Evolutionary conservation across 2,113 vertebrate species (phyloP).

Genomic region (cattle (Bos taurus)): DNA sequence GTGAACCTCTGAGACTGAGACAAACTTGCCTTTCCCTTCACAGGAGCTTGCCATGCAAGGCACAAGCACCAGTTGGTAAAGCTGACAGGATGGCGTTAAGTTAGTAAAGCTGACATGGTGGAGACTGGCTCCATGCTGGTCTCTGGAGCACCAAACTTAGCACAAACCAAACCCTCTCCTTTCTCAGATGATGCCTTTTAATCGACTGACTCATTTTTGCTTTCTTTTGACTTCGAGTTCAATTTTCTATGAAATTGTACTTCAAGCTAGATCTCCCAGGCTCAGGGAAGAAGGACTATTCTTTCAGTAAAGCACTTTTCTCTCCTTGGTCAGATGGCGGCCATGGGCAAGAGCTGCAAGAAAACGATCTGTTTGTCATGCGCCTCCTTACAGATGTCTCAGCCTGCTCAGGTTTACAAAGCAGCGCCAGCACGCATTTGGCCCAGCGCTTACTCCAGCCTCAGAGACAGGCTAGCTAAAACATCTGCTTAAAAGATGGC

Average conservation of each 20-base stretch:
- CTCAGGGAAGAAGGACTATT: not conserved
- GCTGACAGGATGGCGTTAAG: not conserved
- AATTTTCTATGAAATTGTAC: not conserved
- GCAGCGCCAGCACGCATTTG: rapidly evolving
- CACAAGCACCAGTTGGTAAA: not conserved
- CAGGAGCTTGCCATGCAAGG: not conserved
- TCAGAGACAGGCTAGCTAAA: not conserved
- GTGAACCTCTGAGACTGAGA: not conserved
- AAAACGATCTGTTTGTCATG: not conserved
- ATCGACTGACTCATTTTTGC: not conserved
- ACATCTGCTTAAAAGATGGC: not conserved
- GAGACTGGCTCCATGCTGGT: rapidly evolving
- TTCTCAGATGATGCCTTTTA: not conserved
- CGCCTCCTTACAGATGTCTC: not conserved
- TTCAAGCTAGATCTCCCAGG: not conserved
- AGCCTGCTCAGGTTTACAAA: not conserved
- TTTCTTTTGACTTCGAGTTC: not conserved
- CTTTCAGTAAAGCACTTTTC: not conserved
- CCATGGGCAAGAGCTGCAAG: not conserved
- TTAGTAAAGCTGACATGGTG: not conserved
- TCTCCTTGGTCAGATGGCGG: not conserved
- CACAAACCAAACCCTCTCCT: not conserved
- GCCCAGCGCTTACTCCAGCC: not conserved
- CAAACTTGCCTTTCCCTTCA: not conserved
- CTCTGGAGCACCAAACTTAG: rapidly evolving